A percentile compares a stretch with the other conserved stretches of the same genome.
Conservation (phyloP, 2,797 vertebrate genomes). For the Bovichtus variegatus region DNA sequence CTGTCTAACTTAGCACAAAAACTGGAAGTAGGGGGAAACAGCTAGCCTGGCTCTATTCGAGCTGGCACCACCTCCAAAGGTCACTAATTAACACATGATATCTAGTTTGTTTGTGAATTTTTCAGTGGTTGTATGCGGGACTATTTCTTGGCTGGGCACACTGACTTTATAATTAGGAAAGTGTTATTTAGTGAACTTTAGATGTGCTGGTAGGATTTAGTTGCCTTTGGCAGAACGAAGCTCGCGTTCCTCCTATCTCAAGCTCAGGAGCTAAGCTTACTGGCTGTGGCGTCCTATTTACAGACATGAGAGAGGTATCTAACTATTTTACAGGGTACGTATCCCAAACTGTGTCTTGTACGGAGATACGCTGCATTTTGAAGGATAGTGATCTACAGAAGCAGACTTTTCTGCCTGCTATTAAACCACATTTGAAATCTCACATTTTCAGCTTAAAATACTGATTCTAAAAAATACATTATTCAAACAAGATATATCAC, state of each 20-base stretch:
- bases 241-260: background rate
- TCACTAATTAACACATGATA: too few species aligned
- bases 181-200: background rate
- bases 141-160: background rate
- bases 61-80: too few species aligned
- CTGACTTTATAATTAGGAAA: slow-evolving; percentile 4
- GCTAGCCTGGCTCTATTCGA: background rate
- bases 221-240: background rate
- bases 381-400: background rate
- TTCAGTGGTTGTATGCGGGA: background rate
- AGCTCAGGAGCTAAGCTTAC: slow-evolving; percentile 1
- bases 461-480: slow-evolving; percentile 9
- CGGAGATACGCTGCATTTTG: background rate
- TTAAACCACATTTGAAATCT: background rate
- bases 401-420: background rate
- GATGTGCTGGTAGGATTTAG: background rate
- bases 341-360: background rate
- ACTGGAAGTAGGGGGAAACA: background rate
- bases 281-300: background rate
- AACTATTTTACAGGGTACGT: background rate
- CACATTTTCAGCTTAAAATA: background rate
- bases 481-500: slow-evolving; percentile 10
- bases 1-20: background rate
- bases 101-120: background rate
- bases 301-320: background rate